Conservation (phyloP, 2,888 invertebrate genomes). For the Drosophila paranaensis region DNA sequence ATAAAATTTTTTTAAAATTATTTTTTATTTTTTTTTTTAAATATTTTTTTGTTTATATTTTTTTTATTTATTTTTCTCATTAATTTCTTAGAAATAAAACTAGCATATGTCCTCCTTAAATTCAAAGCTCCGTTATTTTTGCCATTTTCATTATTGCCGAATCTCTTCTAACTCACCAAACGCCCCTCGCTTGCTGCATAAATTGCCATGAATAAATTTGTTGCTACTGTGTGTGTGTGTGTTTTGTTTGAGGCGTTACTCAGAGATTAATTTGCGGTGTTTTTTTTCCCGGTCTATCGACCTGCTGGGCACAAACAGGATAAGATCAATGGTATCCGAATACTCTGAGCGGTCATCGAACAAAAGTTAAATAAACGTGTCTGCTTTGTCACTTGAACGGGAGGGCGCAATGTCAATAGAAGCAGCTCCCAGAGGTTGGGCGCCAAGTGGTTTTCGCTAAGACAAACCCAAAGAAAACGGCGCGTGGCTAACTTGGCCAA, state of each 20-base stretch:
- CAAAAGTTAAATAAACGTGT: constrained; percentile 52
- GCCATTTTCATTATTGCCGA: fast-evolving
- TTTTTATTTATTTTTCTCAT: too few species aligned
- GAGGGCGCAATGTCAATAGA: constrained; percentile 33
- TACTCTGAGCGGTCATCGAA: constrained; percentile 23
- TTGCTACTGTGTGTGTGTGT: constrained; percentile 10
- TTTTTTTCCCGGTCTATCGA: background rate
- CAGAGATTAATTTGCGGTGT: constrained; percentile 47
- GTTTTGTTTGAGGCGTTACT: constrained; percentile 14
- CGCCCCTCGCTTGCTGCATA: constrained; percentile 25
- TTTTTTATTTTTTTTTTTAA: too few species aligned
- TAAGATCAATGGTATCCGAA: constrained; percentile 19
- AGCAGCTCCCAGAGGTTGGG: background rate
- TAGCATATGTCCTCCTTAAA: too few species aligned
- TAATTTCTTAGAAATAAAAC: too few species aligned
- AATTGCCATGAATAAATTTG: constrained; percentile 21
- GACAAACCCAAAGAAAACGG: constrained; percentile 32
- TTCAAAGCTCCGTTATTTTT: too few species aligned
- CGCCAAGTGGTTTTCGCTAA: constrained; percentile 24
- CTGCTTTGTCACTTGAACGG: constrained; percentile 38
- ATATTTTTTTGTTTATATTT: too few species aligned
- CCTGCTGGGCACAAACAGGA: constrained; percentile 26
- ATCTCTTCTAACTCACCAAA: background rate
- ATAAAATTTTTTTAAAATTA: too few species aligned
- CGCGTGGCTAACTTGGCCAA: constrained; percentile 31